Base-by-base conservation (phyloP, 2,797 vertebrate genomes). In the Urocyon cinereoargenteus region DNA sequence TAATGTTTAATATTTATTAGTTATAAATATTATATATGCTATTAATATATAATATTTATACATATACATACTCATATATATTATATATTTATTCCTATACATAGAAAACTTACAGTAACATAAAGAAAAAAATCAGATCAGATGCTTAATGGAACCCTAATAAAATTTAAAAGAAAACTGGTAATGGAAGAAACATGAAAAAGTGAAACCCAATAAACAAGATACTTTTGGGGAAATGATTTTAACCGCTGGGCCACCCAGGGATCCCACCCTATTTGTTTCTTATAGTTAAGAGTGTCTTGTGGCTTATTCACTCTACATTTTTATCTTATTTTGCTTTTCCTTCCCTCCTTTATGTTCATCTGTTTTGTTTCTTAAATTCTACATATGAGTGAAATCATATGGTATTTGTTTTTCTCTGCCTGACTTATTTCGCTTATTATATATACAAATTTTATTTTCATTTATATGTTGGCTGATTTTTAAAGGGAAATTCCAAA, bases 401-500 rank as follows among this genome's bases (percentile, higher is more conserved):
- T 24, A 61, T 61, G 59, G 22, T 61, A 24, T 24, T 61, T 61
- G 59, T 61, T 22, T 24, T 61, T 61, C 22, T 61, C 22, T 61
- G 59, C 9, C 59, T 24, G 59, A 61, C 22, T 61, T 61, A 3
- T 61, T 61, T 61, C 2, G 3, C 40, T 53, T 24, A 77, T 64
- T 70, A 2, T 26, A 6, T 86, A 5, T 34, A 57, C 13, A 77
- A 88, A 2, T 55, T 86, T 64, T 83, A 8, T 28, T 94, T 91
- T 96, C 9, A 85, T 87, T 91, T 66, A 51, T 78, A 26, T 82
- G 5, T 90, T 88, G 22, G 3, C 8, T 96, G 72, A 88, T 93
- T 96, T 96, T 95, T 88, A 90, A 96, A 84, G 55, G 31, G 64
- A 95, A 93, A 61, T 77, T 91, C 11, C 73, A 93, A 87, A 96